These are phyloP conservation scores for Enteromius mattozi DNA, from an alignment of 2,797 vertebrate genomes.

Conservation along the genomic window DNA sequence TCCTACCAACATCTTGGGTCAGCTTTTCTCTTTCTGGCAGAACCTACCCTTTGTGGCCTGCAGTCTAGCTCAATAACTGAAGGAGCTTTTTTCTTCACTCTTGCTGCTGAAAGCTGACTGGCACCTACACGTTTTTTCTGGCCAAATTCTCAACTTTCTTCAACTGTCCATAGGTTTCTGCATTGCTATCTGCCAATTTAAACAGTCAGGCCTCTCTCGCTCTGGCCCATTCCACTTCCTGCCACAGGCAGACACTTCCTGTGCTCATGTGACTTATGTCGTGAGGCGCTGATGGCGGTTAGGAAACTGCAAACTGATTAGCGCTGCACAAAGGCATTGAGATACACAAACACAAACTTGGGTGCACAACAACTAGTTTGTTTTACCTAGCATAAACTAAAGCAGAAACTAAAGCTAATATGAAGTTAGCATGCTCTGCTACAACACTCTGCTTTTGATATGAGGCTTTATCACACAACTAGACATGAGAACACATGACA, in stretches of 20 bases:
- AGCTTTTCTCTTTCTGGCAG: slow-evolving; percentile 32
- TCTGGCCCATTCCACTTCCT: slow-evolving; percentile 60
- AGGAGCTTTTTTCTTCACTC: slow-evolving; percentile 6
- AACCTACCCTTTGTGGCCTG: slow-evolving; percentile 18
- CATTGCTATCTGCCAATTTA: slow-evolving; percentile 44
- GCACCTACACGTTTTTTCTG: slow-evolving; percentile 43
- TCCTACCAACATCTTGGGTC: slow-evolving; percentile 26
- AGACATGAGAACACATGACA: not conserved
- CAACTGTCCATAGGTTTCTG: slow-evolving; percentile 42
- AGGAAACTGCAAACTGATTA: slow-evolving; percentile 1
- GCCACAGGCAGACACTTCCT: slow-evolving; percentile 59
- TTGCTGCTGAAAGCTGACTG: slow-evolving; percentile 3
- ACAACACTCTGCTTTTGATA: not conserved
- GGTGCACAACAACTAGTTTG: not conserved
- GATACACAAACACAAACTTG: not conserved
- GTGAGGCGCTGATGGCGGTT: slow-evolving; percentile 27
- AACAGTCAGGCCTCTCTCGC: slow-evolving; percentile 33
- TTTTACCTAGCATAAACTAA: not conserved
- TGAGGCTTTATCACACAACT: not conserved
- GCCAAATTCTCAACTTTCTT: slow-evolving; percentile 34
- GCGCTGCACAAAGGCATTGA: not conserved
- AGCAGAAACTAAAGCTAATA: not conserved
- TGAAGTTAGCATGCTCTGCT: not conserved
- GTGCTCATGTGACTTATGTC: slow-evolving; percentile 42
- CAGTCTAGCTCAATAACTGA: slow-evolving; percentile 38